phyloP scores from a whole-genome alignment of 2,113 vertebrate species.

The Percopsis transmontana region DNA sequence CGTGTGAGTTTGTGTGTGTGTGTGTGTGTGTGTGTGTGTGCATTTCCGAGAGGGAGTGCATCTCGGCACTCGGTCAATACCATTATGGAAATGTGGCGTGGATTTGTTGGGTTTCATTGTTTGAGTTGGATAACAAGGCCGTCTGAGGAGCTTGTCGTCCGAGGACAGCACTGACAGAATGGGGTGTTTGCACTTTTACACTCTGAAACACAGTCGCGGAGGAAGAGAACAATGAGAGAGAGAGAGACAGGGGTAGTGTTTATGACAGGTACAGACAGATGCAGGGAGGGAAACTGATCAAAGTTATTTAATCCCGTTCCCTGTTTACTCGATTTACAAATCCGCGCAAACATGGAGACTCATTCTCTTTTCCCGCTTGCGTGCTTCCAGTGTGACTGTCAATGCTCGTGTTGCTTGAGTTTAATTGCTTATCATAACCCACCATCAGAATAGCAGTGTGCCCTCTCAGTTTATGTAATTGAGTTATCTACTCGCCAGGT shows the following conservation, averaged over 20 bases:
- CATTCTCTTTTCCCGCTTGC: neutral
- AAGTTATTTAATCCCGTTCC: conserved; percentile 27
- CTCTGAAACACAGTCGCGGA: conserved; percentile 26
- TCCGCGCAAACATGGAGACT: conserved; percentile 22
- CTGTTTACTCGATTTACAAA: conserved; percentile 37
- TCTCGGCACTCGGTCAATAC: conserved; percentile 65
- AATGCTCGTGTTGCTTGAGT: conserved; percentile 28
- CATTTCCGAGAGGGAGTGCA: neutral
- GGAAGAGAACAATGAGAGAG: conserved; percentile 2
- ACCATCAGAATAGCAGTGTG: conserved; percentile 11
- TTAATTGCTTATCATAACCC: conserved; percentile 38
- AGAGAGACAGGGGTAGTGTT: conserved; percentile 7
- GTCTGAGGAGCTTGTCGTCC: conserved; percentile 60
- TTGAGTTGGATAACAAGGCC: conserved; percentile 64
- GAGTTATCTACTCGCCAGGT: conserved; percentile 5
- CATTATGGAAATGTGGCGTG: conserved; percentile 68
- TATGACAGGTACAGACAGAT: neutral
- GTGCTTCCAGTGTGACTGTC: conserved; percentile 10
- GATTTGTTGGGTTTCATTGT: conserved; percentile 53
- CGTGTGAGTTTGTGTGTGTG: conserved; percentile 4
- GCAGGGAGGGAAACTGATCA: conserved; percentile 26
- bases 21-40: conserved; percentile 9
- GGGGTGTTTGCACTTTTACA: conserved; percentile 61
- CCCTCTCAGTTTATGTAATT: conserved; percentile 15
- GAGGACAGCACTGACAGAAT: conserved; percentile 62